A percentile compares a stretch with the other conserved stretches of the same genome.
These are phyloP conservation scores for Carpatolechia fugitivella DNA, from an alignment of 2,888 invertebrate species.

Conservation along the genomic window DNA sequence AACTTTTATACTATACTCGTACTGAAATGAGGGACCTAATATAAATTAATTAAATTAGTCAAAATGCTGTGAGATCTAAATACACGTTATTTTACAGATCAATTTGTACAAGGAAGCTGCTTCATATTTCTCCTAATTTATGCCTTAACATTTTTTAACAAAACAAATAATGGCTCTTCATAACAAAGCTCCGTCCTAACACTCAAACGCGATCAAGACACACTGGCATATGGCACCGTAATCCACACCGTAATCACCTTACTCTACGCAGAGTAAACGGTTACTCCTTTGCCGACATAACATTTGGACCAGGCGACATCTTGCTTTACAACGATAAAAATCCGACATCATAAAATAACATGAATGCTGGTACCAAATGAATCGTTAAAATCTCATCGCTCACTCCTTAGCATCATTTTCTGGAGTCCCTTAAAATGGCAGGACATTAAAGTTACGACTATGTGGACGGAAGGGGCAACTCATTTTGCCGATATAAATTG, in stretches of 20 bases:
- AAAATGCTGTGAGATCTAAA: too few species aligned
- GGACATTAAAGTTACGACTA: slow-evolving; percentile 41
- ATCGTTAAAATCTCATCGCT: slow-evolving; percentile 50
- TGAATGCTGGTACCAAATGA: slow-evolving; percentile 38
- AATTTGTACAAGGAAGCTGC: too few species aligned
- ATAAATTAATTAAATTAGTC: too few species aligned
- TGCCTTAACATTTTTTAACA: not conserved
- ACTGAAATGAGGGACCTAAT: too few species aligned
- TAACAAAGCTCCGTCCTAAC: slow-evolving; percentile 12
- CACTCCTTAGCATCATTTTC: slow-evolving; percentile 40
- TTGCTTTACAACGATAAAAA: slow-evolving; percentile 29
- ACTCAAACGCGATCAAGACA: slow-evolving; percentile 17
- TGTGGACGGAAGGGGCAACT: slow-evolving; percentile 28
- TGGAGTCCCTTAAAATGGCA: slow-evolving; percentile 38
- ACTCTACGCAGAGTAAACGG: slow-evolving; percentile 8
- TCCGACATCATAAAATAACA: slow-evolving; percentile 30
- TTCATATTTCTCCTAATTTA: too few species aligned
- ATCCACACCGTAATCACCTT: too few species aligned
- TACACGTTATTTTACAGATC: too few species aligned
- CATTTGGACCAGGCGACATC: slow-evolving; percentile 21
- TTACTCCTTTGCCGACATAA: slow-evolving; percentile 11
- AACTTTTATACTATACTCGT: too few species aligned
- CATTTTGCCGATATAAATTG: slow-evolving; percentile 23
- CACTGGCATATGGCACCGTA: too few species aligned
- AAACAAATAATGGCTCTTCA: slow-evolving; percentile 4